Conservation (phyloP, 2,113 vertebrate genomes). For the Aspiorhynchus laticeps region DNA sequence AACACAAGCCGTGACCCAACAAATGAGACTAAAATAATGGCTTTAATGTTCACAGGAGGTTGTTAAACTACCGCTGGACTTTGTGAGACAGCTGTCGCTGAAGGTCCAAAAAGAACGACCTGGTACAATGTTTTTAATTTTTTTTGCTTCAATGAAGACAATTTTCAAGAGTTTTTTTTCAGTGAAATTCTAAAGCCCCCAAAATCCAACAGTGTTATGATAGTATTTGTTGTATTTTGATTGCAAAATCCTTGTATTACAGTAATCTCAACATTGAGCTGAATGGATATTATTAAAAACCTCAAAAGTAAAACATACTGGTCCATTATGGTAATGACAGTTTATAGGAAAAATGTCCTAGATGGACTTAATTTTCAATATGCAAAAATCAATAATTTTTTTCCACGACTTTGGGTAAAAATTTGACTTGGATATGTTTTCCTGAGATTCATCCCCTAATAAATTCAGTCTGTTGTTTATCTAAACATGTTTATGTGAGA, state of each 20-base stretch:
- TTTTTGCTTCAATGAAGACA: no score
- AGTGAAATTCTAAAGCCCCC: no score
- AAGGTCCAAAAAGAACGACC: constrained; percentile 93
- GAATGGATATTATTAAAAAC: not conserved
- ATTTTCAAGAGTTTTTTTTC: no score
- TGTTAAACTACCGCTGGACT: constrained; percentile 91
- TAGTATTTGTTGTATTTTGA: not conserved
- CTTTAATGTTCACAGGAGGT: constrained; percentile 82
- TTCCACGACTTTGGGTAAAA: not conserved
- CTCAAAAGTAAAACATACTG: not conserved
- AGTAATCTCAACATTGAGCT: no score
- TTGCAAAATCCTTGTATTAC: not conserved
- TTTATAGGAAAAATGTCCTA: not conserved
- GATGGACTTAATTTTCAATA: not conserved
- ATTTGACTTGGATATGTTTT: not conserved
- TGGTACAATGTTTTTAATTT: constrained; percentile 80
- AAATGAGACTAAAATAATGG: not conserved
- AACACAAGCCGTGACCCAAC: not conserved
- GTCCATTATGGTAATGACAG: not conserved
- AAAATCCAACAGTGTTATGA: no score
- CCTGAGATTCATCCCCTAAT: not conserved
- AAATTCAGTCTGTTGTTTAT: not conserved
- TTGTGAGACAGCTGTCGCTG: constrained; percentile 91
- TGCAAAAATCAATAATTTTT: no score
- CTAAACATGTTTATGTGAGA: not conserved